Conservation (phyloP, 2,797 vertebrate species). For the Manis pentadactyla region DNA sequence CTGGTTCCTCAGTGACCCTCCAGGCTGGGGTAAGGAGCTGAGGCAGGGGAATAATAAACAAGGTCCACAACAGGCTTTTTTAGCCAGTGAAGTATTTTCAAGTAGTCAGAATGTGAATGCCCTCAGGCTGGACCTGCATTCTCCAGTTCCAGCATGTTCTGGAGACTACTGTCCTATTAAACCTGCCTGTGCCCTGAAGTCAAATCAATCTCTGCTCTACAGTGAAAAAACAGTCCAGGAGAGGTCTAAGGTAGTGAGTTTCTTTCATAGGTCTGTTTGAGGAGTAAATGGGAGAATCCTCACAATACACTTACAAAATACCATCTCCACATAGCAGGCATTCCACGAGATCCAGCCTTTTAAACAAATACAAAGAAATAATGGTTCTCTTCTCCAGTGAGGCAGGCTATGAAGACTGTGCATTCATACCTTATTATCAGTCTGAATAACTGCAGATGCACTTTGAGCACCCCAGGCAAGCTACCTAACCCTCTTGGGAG, state of each 20-base stretch:
- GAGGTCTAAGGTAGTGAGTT: neutral
- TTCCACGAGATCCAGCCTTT: neutral
- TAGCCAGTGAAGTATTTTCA: neutral
- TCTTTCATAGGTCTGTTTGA: neutral
- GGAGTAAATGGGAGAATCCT: neutral
- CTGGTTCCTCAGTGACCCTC: neutral
- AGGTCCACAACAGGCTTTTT: neutral
- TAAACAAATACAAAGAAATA: constrained; percentile 6
- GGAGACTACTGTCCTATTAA: neutral
- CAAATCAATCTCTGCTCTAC: neutral
- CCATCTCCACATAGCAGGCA: neutral
- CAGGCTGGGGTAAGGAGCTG: neutral
- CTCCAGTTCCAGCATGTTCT: neutral
- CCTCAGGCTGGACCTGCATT: neutral
- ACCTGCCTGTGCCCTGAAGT: neutral
- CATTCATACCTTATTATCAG: neutral
- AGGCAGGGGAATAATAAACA: neutral
- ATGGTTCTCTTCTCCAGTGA: neutral
- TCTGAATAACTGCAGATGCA: neutral
- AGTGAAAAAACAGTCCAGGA: neutral
- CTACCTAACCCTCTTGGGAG: neutral
- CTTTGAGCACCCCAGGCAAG: neutral
- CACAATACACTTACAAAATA: neutral
- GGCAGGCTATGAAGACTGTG: neutral
- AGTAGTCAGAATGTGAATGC: constrained; percentile 38